Percentiles rank a stretch among this genome's conserved stretches.
Conservation (phyloP, 2,113 vertebrate species). For the Leptobrachium leishanense region DNA sequence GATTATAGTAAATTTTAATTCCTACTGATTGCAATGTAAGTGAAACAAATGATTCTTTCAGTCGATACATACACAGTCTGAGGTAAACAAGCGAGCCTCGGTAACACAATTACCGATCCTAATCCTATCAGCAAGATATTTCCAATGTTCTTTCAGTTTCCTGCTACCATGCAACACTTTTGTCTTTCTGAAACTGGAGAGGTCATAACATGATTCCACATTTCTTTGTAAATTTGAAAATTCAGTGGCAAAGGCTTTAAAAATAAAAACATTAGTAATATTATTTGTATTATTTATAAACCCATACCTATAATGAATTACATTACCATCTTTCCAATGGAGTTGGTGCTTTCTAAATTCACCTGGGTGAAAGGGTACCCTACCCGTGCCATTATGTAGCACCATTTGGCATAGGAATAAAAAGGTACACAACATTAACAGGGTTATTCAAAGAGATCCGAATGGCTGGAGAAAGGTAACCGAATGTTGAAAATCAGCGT, state of each 20-base stretch:
- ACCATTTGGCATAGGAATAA: neutral
- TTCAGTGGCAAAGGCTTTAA: neutral
- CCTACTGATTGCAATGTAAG: constrained; percentile 1
- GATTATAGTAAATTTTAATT: neutral
- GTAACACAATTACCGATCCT: constrained; percentile 13
- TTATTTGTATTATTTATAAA: too few relatives aligned
- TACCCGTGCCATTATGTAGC: too few relatives aligned
- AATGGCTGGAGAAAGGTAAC: too few relatives aligned
- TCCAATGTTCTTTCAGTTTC: neutral
- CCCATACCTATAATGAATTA: neutral
- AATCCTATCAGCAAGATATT: constrained; percentile 18
- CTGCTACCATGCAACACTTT: neutral
- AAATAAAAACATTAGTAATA: too few relatives aligned
- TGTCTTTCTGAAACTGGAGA: neutral
- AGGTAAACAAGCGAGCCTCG: neutral
- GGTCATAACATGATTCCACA: neutral
- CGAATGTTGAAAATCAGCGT: too few relatives aligned
- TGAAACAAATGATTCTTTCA: constrained; percentile 13
- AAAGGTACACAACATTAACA: constrained; percentile 2
- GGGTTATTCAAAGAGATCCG: too few relatives aligned
- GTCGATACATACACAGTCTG: constrained; percentile 6
- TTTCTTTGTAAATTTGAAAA: constrained; percentile 5
- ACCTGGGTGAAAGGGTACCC: too few relatives aligned
- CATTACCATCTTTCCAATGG: constrained; percentile 1
- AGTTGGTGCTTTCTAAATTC: neutral